Evolutionary conservation across 1,140 invertebrate genomes (phyloP), one percentile per base, ranked within the genome.

Genomic region (Camponotus vicinus): DNA sequence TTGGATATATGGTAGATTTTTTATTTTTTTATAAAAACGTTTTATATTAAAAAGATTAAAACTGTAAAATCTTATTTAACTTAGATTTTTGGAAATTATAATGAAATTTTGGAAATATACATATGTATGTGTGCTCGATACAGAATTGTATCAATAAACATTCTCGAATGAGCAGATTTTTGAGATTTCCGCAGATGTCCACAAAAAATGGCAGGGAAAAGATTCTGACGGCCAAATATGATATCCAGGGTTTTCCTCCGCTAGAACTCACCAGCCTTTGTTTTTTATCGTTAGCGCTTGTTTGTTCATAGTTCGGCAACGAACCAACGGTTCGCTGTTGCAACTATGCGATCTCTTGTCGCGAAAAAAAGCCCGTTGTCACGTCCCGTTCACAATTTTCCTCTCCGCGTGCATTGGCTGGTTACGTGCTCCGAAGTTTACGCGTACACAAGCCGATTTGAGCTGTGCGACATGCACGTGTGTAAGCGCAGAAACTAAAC

Each of bases 271-370:
- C 57, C 59, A 59, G 37, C 21, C 37, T 69, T 80, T 63, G 88
- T 87, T 70, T 85, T 89, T 88, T 89, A 88, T 90, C 89, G 88
- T 90, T 90, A 89, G 76, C 80, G 63, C 21, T 45, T 86, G 66
- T 90, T 90, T 90, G 89, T 90, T 76, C 88, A 78, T 34, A 11
- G 49, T 59, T 77, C 27, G 71, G 40, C 15, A 71, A 5, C 49
- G 49, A 79, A 77, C 55, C 88, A 66, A 83, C 88, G 66, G 59
- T 27, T 59, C 67, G 78, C 15, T 82, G 69, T 49, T 63, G 85
- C 75, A 57, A 73, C 59, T 61, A 37, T 59, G 42, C 75, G 73
- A 61, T 80, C 63, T 45, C 70, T 86, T 83, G 82, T 86, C 63
- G 49, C n/a, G 55, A 40, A 89, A 90, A 84, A 88, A 85, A 37